Evolutionary conservation across 1,140 invertebrate genomes (phyloP).

Genomic region (Sesamia nonagrioides): DNA sequence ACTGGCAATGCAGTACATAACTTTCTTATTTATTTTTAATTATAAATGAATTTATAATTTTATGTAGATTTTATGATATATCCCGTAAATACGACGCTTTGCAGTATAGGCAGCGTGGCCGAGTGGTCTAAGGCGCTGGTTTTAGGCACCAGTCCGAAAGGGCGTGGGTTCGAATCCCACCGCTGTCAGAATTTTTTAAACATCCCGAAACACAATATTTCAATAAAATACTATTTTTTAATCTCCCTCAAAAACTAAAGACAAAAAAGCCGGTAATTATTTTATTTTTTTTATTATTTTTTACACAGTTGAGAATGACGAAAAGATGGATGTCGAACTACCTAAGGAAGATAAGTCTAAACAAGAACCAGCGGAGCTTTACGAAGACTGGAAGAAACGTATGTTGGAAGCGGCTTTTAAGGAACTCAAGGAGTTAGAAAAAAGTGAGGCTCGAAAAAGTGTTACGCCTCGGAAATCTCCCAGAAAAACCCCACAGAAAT

Average conservation of each 20-base stretch:
- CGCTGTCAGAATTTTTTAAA: slow-evolving; percentile 55
- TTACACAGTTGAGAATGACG: slow-evolving; percentile 61
- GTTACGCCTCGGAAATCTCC: slow-evolving; percentile 70
- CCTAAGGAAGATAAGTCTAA: slow-evolving; percentile 57
- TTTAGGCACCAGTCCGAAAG: slow-evolving; percentile 63
- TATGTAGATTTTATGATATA: no score
- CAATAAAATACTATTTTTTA: not conserved
- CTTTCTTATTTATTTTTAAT: not conserved
- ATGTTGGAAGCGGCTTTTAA: slow-evolving; percentile 71
- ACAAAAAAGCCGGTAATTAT: not conserved
- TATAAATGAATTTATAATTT: not conserved
- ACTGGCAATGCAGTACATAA: no score
- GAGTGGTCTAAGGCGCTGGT: slow-evolving; percentile 62
- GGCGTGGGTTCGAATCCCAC: slow-evolving; percentile 64
- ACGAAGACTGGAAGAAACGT: slow-evolving; percentile 75
- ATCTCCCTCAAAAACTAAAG: not conserved
- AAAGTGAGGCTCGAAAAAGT: slow-evolving; percentile 51
- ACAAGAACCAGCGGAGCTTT: slow-evolving; percentile 66
- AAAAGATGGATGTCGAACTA: slow-evolving; percentile 64
- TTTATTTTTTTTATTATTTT: not conserved
- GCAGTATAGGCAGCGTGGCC: slow-evolving; percentile 56
- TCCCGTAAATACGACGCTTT: not conserved
- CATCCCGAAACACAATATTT: no score
- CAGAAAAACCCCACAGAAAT: slow-evolving; percentile 75
- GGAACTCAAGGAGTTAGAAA: slow-evolving; percentile 63